Evolutionary conservation across 2,113 vertebrate genomes (phyloP).

Genomic region (Dipodomys merriami): DNA sequence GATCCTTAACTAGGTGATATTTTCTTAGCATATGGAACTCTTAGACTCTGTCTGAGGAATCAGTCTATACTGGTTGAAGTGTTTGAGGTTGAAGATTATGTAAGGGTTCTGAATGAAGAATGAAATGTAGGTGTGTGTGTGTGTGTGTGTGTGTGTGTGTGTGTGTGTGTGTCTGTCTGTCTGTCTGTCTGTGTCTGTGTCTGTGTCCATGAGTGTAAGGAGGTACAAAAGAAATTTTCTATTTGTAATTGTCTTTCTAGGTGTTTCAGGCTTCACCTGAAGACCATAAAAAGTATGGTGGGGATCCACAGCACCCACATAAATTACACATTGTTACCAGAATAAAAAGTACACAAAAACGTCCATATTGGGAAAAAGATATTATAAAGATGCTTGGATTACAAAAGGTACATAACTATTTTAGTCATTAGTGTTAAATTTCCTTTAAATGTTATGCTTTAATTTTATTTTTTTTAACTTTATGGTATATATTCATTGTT

Average conservation of each 20-base stretch:
- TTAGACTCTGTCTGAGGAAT: neutral
- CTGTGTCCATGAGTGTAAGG: too few relatives aligned
- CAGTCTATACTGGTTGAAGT: neutral
- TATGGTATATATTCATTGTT: neutral
- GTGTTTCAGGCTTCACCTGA: slow-evolving; percentile 89
- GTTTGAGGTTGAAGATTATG: slow-evolving; percentile 17
- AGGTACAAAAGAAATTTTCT: neutral
- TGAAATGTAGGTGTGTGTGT: neutral
- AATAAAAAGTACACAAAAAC: slow-evolving; percentile 88
- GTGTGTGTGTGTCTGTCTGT: too few relatives aligned
- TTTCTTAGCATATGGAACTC: slow-evolving; percentile 32
- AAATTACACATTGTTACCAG: slow-evolving; percentile 94
- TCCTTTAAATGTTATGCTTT: slow-evolving; percentile 2
- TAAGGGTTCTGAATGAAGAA: neutral
- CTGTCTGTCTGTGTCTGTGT: too few relatives aligned
- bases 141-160: neutral
- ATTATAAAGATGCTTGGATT: slow-evolving; percentile 90
- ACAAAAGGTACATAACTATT: slow-evolving; percentile 87
- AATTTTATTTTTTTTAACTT: neutral
- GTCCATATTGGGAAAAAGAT: slow-evolving; percentile 97
- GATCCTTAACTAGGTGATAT: neutral
- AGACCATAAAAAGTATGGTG: slow-evolving; percentile 95
- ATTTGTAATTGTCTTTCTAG: slow-evolving; percentile 81
- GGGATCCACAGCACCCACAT: slow-evolving; percentile 94
- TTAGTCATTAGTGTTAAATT: slow-evolving; percentile 28